Evolutionary conservation across 1,140 invertebrate genomes (phyloP), one percentile per base, ranked within the genome.

Genomic region (Calycopis cecrops): DNA sequence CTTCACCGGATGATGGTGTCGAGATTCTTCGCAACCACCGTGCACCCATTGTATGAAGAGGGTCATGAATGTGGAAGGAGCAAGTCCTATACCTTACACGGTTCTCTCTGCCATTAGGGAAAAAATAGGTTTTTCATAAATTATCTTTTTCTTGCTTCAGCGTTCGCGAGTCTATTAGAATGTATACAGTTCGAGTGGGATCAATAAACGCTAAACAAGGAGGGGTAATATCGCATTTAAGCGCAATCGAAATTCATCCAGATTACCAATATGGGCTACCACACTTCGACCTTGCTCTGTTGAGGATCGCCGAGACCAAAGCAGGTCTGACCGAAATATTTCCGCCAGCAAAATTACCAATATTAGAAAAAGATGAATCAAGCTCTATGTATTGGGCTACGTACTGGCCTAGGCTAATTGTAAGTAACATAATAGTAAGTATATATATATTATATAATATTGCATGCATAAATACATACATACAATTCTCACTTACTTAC

Each of bases 341-440:
- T 6, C 59, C 60, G 38, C 79, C 82, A 0, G 76, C 82, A 14
- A 33, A 44, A 2, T 52, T 85, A 67, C 76, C 0, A 52, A 55
- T 4, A 37, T 63, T 3, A 63, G 52, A 10, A 71, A 65, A 1
- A 69, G 62, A 35, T 63, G 80, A 9, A 8, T 76, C 1, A 73
- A 65, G 33, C 74, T 65, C 0, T 79, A 77, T 35, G 80, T 81
- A 48, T 40, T 79, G 55, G 63, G 17, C 73, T 0, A 77, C 73
- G 0, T 85, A 85, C 52, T 83, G 81, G 81, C 73, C 81, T 0
- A 68, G 78, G 18, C 60, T 85, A 9, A 68, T 85, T 50, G 81
- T 83, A 69, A 81, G 78, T 79, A 57, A 12, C 4, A 14, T 16
- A n/a, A n/a, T n/a, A n/a, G n/a, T n/a, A n/a, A n/a, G n/a, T n/a